Evolutionary conservation across 1,140 invertebrate species (phyloP).

Genomic region (Hyposmocoma kahamanoa): DNA sequence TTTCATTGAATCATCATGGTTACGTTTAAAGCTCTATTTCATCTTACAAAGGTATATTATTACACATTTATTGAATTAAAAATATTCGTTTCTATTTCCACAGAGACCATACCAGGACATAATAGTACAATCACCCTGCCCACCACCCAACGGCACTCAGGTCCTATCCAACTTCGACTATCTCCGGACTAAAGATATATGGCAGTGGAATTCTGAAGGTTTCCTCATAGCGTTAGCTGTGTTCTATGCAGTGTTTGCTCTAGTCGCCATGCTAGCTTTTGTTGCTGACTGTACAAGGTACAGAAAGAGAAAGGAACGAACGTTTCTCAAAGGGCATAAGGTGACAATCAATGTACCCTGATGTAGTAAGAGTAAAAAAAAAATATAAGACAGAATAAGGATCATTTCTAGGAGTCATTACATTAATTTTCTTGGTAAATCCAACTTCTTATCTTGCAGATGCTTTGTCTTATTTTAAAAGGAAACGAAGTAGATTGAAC

Average conservation of each 20-base stretch:
- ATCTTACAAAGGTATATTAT: conserved; percentile 8
- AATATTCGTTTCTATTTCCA: conserved; percentile 27
- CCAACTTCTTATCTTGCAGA: too few relatives aligned
- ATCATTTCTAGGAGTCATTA: too few relatives aligned
- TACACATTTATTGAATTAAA: background rate
- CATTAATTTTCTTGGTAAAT: too few relatives aligned
- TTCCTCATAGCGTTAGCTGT: conserved; percentile 74
- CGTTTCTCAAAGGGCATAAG: conserved; percentile 56
- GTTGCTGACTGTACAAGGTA: conserved; percentile 75
- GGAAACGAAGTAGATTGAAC: too few relatives aligned
- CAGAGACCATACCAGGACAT: conserved; percentile 87
- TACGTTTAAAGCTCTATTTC: too few relatives aligned
- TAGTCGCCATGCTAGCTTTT: conserved; percentile 75
- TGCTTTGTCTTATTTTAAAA: too few relatives aligned
- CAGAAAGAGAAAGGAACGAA: conserved; percentile 47
- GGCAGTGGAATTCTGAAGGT: conserved; percentile 72
- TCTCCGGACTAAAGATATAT: conserved; percentile 58
- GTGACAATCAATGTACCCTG: conserved; percentile 64
- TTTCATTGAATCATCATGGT: too few relatives aligned
- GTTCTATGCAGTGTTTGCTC: conserved; percentile 75
- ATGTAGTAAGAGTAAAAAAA: too few relatives aligned
- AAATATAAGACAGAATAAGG: too few relatives aligned
- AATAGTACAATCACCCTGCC: conserved; percentile 85
- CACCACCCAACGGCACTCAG: conserved; percentile 83
- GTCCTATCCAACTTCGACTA: conserved; percentile 78